These are phyloP conservation scores for Sycophaga agraensis DNA, from an alignment of 1,140 invertebrate species.

Conservation along the genomic window DNA sequence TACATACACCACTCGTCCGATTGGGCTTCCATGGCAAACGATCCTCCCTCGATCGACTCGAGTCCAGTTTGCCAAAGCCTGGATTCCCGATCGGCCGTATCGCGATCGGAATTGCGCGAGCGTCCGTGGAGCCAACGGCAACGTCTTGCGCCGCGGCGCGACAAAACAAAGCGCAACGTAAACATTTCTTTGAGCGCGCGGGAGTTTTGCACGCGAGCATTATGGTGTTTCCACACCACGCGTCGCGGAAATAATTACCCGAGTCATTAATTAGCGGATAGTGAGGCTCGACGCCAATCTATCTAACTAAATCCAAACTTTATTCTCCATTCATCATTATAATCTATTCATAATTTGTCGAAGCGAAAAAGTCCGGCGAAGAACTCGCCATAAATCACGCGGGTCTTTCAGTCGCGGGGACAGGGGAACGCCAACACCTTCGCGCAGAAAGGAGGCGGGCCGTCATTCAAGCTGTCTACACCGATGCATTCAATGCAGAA, in stretches of 20 bases:
- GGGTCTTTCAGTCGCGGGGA: background rate
- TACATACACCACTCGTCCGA: too few species aligned
- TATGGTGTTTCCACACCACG: background rate
- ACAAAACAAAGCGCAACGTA: too few species aligned
- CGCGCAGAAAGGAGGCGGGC: constrained; percentile 17
- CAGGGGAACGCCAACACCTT: constrained; percentile 4
- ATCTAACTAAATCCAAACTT: constrained; percentile 8
- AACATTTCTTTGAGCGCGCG: too few species aligned
- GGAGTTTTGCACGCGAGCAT: too few species aligned
- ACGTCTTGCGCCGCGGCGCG: too few species aligned
- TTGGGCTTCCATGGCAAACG: too few species aligned
- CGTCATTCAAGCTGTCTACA: constrained; percentile 15
- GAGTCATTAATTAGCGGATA: constrained; percentile 1
- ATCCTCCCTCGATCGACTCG: too few species aligned
- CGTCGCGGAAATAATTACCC: constrained; percentile 9
- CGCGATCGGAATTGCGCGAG: too few species aligned
- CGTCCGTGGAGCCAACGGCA: too few species aligned
- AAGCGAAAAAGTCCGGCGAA: background rate
- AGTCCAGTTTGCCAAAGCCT: too few species aligned
- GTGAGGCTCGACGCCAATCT: background rate
- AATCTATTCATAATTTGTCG: constrained; percentile 14
- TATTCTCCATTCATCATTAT: constrained; percentile 13
- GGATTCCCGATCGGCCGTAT: too few species aligned
- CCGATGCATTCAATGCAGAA: constrained; percentile 17
- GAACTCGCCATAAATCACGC: constrained; percentile 3